A percentile compares a stretch with the other conserved stretches of the same genome.
phyloP scores from a whole-genome alignment of 2,888 invertebrate genomes.

The Steromphala cineraria region DNA sequence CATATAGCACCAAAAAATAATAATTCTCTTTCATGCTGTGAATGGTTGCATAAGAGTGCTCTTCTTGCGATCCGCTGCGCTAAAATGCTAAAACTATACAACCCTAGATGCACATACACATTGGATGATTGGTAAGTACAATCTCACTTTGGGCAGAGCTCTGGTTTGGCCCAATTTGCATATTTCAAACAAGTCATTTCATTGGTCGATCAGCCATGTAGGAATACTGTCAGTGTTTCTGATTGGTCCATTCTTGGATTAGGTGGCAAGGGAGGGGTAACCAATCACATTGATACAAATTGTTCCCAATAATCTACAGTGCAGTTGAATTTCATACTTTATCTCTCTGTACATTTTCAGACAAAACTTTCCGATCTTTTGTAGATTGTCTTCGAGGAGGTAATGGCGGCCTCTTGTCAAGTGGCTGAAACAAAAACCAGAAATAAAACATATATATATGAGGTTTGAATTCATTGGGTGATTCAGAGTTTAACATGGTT shows the following conservation, averaged over 20 bases:
- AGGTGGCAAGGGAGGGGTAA: conserved; percentile 9
- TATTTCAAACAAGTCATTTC: conserved; percentile 6
- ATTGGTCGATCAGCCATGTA: conserved; percentile 8
- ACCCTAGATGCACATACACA: not conserved
- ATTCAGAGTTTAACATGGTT: not conserved
- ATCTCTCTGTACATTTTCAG: conserved; percentile 44
- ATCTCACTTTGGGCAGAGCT: conserved; percentile 6
- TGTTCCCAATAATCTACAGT: not conserved
- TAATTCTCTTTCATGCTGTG: not conserved
- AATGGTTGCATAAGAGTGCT: not conserved
- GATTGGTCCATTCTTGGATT: not conserved
- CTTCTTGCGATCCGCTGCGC: not conserved
- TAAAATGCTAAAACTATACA: not conserved
- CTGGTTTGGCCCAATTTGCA: conserved; percentile 8
- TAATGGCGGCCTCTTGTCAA: conserved; percentile 45
- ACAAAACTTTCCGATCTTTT: conserved; percentile 40
- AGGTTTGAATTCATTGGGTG: too few relatives aligned
- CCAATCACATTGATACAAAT: not conserved
- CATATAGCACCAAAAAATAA: conserved; percentile 7
- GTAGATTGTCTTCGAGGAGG: conserved; percentile 44
- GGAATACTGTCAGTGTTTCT: conserved; percentile 3
- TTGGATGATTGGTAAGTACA: not conserved
- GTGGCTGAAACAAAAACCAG: not conserved
- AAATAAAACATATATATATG: too few relatives aligned
- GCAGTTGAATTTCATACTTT: conserved; percentile 37